phyloP scores from a whole-genome alignment of 2,797 vertebrate species.

The Brotogeris chrysoptera region DNA sequence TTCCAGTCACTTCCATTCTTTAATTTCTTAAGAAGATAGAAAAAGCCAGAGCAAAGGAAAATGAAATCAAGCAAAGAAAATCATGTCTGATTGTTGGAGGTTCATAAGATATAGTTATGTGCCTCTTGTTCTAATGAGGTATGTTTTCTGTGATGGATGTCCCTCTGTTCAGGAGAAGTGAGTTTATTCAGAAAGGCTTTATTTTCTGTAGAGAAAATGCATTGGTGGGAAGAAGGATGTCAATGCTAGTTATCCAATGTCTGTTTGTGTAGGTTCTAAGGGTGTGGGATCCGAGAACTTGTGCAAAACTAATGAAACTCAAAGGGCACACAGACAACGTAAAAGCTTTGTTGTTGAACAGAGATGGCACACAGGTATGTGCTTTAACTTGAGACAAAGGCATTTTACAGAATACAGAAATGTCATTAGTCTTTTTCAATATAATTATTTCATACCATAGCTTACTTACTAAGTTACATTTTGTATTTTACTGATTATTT shows the following conservation, averaged over 20 bases:
- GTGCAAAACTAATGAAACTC: constrained; percentile 98
- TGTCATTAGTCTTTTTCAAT: background rate
- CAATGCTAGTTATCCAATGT: background rate
- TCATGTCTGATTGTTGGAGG: background rate
- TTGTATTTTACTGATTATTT: background rate
- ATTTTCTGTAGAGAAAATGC: background rate
- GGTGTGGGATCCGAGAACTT: constrained; percentile 98
- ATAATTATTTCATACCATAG: background rate
- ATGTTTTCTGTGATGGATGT: background rate
- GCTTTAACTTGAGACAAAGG: background rate
- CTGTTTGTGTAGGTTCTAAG: constrained; percentile 84
- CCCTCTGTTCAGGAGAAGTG: background rate
- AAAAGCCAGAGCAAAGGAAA: background rate
- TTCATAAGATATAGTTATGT: background rate
- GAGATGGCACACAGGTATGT: constrained; percentile 94
- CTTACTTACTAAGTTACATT: background rate
- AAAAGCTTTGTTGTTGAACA: constrained; percentile 92
- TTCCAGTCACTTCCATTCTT: background rate
- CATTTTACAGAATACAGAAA: background rate
- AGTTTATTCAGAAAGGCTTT: background rate
- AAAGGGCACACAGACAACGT: constrained; percentile 98
- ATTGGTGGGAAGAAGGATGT: background rate
- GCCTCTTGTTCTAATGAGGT: background rate
- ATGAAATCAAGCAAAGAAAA: background rate
- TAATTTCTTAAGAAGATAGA: background rate